These are phyloP conservation scores for Chydorus sphaericus DNA, from an alignment of 2,888 invertebrate species.

Conservation along the genomic window DNA sequence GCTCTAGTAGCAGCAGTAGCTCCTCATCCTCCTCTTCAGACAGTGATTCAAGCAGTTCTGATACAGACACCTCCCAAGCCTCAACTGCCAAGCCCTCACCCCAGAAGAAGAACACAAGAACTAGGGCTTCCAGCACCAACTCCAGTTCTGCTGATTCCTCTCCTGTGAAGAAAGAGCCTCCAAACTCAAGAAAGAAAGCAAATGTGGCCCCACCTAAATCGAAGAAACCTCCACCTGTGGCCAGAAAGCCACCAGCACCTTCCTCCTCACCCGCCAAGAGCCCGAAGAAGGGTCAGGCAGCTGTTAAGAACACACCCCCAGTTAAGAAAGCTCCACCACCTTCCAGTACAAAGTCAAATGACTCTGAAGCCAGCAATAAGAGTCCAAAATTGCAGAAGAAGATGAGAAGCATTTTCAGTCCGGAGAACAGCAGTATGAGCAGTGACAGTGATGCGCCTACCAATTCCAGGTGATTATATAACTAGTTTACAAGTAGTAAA, in stretches of 20 bases:
- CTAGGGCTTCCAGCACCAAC: neutral
- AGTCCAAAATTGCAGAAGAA: slow-evolving; percentile 33
- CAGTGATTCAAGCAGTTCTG: slow-evolving; percentile 12
- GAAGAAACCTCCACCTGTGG: neutral
- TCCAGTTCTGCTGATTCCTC: slow-evolving; percentile 7
- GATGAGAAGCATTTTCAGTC: slow-evolving; percentile 52
- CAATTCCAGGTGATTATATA: neutral
- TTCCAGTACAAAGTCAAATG: slow-evolving; percentile 6
- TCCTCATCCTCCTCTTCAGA: slow-evolving; percentile 15
- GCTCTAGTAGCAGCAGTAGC: neutral
- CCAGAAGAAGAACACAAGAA: neutral
- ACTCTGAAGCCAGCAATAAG: slow-evolving; percentile 13
- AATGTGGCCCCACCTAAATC: neutral
- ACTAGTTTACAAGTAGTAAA: neutral
- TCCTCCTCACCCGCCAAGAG: neutral
- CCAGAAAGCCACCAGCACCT: slow-evolving; percentile 37
- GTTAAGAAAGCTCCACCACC: slow-evolving; percentile 3
- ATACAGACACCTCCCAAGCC: slow-evolving; percentile 8
- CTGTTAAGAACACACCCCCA: slow-evolving; percentile 1
- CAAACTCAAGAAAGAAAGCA: slow-evolving; percentile 13
- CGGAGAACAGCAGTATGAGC: slow-evolving; percentile 57
- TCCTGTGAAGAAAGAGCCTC: neutral
- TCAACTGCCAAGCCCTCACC: neutral
- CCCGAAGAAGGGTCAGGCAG: neutral
- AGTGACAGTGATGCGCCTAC: slow-evolving; percentile 25